Evolutionary conservation across 2,888 invertebrate genomes (phyloP).

Genomic region (Drosophila meridiana): DNA sequence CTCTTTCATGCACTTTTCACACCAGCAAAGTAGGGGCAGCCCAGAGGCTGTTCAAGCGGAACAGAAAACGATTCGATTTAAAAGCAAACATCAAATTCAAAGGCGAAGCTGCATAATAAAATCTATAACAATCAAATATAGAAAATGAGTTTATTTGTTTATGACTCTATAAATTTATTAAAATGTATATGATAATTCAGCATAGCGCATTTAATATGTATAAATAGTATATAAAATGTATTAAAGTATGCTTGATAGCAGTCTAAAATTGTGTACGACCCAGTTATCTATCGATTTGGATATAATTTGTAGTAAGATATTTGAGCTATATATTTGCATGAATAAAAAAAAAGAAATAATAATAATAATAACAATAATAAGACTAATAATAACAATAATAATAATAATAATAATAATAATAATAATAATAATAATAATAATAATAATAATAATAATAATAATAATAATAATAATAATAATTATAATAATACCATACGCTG

Average conservation of each 20-base stretch:
- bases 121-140: not conserved
- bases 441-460: too few species aligned
- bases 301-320: too few species aligned
- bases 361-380: too few species aligned
- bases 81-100: conserved; percentile 5
- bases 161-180: not conserved
- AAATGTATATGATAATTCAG: not conserved
- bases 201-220: not conserved
- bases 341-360: too few species aligned
- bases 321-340: too few species aligned
- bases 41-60: conserved; percentile 34
- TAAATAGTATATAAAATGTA: not conserved
- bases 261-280: too few species aligned
- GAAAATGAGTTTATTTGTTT: not conserved
- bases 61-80: conserved; percentile 24
- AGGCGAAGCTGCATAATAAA: not conserved
- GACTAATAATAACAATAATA: too few species aligned
- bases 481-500: too few species aligned
- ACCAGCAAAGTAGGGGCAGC: conserved; percentile 1
- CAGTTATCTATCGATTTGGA: too few species aligned
- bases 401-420: too few species aligned
- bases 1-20: conserved; percentile 47
- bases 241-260: not conserved
- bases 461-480: too few species aligned
- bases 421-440: too few species aligned